phyloP scores from a whole-genome alignment of 2,888 invertebrate genomes.

The Tholera decimalis region DNA sequence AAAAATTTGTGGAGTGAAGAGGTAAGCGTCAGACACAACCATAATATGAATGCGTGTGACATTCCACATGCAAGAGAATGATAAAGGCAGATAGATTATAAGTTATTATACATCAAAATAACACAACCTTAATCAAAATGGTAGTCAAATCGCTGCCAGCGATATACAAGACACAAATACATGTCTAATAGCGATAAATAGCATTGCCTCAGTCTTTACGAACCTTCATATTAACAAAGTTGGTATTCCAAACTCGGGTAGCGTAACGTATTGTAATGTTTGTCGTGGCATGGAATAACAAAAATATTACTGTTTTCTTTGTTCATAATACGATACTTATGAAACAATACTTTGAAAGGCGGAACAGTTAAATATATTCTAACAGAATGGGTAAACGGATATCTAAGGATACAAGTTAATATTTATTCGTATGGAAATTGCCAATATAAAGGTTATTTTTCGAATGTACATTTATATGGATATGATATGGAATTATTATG shows the following conservation, averaged over 20 bases:
- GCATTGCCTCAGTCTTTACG: slow-evolving; percentile 1
- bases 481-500: neutral
- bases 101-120: no score
- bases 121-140: no score
- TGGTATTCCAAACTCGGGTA: slow-evolving; percentile 30
- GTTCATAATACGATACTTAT: slow-evolving; percentile 23
- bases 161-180: neutral
- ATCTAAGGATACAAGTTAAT: slow-evolving; percentile 13
- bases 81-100: no score
- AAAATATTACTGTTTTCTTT: slow-evolving; percentile 36
- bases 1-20: neutral
- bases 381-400: slow-evolving; percentile 10
- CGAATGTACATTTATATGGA: neutral
- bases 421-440: slow-evolving; percentile 19
- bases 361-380: slow-evolving; percentile 8
- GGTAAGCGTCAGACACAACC: no score
- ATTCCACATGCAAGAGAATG: no score
- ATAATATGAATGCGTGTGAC: no score
- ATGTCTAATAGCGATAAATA: neutral
- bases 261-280: slow-evolving; percentile 32
- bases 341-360: slow-evolving; percentile 20
- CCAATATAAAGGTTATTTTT: slow-evolving; percentile 2
- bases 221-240: slow-evolving; percentile 5
- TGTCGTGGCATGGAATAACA: slow-evolving; percentile 30
- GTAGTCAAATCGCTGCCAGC: no score